Conservation (phyloP, 2,113 vertebrate genomes). For the Microtus richardsoni region DNA sequence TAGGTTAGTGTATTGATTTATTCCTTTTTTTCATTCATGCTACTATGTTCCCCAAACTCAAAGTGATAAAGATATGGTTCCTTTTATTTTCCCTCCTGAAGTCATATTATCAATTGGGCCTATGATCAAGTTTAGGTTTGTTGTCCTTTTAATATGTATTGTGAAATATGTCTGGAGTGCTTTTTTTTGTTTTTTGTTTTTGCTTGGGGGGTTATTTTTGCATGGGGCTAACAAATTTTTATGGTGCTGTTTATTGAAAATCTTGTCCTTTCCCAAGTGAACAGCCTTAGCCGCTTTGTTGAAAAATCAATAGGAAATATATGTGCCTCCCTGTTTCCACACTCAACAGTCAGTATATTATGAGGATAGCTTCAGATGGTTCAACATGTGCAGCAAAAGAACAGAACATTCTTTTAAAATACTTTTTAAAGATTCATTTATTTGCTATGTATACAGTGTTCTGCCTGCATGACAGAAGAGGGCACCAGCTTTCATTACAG, state of each 20-base stretch:
- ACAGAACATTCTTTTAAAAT: not conserved
- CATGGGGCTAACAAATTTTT: not conserved
- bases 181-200: not conserved
- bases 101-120: not conserved
- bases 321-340: not conserved
- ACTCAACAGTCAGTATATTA: not conserved
- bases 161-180: not conserved
- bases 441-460: too few relatives aligned
- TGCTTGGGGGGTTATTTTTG: not conserved
- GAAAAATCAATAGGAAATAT: constrained; percentile 40
- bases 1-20: not conserved
- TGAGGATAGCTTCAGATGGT: not conserved
- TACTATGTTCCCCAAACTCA: not conserved
- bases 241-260: not conserved
- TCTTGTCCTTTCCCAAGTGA: not conserved
- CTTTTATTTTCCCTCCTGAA: not conserved
- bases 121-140: not conserved
- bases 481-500: too few relatives aligned
- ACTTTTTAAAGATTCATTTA: too few relatives aligned
- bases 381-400: not conserved
- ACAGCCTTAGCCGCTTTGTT: not conserved
- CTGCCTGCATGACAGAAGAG: too few relatives aligned
- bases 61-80: not conserved
- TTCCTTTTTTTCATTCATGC: not conserved
- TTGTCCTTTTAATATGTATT: not conserved